phyloP scores from a whole-genome alignment of 2,797 vertebrate species.

The Bucorvus abyssinicus region DNA sequence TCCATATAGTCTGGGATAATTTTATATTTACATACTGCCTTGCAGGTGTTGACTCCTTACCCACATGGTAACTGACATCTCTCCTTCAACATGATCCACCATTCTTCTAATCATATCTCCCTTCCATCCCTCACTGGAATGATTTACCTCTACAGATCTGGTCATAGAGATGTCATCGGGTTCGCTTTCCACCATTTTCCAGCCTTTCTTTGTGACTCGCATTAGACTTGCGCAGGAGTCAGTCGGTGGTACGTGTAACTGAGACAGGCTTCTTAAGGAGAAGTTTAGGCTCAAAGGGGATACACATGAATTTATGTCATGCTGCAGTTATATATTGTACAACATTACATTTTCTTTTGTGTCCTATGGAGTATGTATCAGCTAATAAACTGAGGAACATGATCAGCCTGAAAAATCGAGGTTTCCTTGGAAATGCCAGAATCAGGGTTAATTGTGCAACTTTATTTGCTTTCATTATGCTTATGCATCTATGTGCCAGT shows the following conservation, averaged over 20 bases:
- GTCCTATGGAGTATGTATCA: not conserved
- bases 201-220: not conserved
- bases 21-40: not conserved
- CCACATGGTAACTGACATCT: not conserved
- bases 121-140: not conserved
- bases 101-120: not conserved
- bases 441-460: not conserved
- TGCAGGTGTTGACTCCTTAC: not conserved
- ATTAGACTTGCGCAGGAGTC: not conserved
- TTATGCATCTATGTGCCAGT: not conserved
- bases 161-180: not conserved
- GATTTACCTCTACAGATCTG: not conserved
- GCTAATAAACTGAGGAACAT: not conserved
- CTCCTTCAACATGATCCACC: not conserved
- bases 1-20: constrained; percentile 29
- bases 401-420: not conserved
- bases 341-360: not conserved
- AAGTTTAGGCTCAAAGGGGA: not conserved
- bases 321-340: not conserved
- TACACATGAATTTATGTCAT: not conserved
- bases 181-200: not conserved
- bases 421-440: not conserved
- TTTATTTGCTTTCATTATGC: not conserved
- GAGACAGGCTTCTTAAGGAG: not conserved
- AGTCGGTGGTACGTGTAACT: not conserved